phyloP scores from a whole-genome alignment of 2,797 vertebrate genomes.

The Calcarius lapponicus region DNA sequence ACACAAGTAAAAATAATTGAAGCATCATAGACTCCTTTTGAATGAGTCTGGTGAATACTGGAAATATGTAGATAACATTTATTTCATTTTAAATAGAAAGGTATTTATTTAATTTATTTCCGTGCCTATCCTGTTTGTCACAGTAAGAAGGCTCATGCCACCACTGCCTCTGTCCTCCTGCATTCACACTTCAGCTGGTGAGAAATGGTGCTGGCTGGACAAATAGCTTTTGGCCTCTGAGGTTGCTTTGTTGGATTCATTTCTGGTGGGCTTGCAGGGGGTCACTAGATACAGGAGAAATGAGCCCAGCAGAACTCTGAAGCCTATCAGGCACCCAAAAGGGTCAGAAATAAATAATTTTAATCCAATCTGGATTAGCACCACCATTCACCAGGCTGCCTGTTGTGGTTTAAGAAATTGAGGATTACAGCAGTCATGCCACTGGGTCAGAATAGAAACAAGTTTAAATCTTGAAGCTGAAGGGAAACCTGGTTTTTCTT shows the following conservation, averaged over 20 bases:
- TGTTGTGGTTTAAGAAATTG: background rate
- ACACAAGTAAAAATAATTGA: background rate
- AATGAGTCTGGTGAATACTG: background rate
- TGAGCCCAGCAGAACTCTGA: background rate
- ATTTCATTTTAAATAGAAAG: background rate
- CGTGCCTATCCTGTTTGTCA: background rate
- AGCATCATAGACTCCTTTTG: background rate
- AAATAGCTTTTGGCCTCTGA: background rate
- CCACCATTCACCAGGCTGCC: background rate
- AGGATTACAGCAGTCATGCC: background rate
- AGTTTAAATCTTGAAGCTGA: background rate
- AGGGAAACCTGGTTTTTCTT: background rate
- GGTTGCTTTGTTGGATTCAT: background rate
- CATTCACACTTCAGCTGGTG: background rate
- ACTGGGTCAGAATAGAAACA: background rate
- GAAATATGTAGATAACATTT: background rate
- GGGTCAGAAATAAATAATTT: background rate
- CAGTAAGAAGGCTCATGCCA: background rate
- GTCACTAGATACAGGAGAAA: background rate
- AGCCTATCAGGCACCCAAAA: rapidly evolving
- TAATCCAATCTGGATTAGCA: background rate
- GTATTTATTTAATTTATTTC: background rate
- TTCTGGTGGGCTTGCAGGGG: background rate
- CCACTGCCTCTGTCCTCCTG: background rate
- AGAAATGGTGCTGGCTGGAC: background rate